A percentile compares a stretch with the other conserved stretches of the same genome.
phyloP scores from a whole-genome alignment of 1,140 invertebrate species.

The Drosophila kurseongensis region DNA sequence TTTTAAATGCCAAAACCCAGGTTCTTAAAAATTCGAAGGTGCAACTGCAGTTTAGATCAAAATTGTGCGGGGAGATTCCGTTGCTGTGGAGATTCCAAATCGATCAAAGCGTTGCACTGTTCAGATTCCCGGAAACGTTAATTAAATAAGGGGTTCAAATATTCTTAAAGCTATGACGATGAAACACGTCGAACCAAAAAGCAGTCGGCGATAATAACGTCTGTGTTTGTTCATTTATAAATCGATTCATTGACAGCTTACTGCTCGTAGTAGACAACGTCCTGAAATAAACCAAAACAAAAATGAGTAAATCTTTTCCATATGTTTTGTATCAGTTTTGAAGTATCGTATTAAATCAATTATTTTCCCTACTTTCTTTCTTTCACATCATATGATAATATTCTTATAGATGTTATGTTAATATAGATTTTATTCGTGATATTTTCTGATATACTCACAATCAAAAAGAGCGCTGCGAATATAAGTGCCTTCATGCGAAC shows the following conservation, averaged over 20 bases:
- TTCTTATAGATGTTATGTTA: too few species aligned
- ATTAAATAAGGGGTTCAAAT: constrained; percentile 12
- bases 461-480: constrained; percentile 61
- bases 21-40: constrained; percentile 15
- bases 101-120: constrained; percentile 33
- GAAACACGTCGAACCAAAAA: constrained; percentile 41
- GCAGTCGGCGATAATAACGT: constrained; percentile 48
- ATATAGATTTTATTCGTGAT: background rate
- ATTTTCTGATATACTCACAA: constrained; percentile 47
- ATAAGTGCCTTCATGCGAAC: constrained; percentile 73
- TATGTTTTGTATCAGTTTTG: too few species aligned
- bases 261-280: constrained; percentile 56
- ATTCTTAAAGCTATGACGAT: constrained; percentile 31
- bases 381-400: too few species aligned
- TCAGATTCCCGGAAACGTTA: constrained; percentile 21
- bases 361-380: too few species aligned
- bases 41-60: constrained; percentile 12
- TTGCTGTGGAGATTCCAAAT: constrained; percentile 17
- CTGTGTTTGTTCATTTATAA: constrained; percentile 5
- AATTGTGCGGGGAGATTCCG: constrained; percentile 32
- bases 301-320: background rate
- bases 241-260: constrained; percentile 20
- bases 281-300: constrained; percentile 37
- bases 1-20: constrained; percentile 59
- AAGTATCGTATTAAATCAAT: too few species aligned